Evolutionary conservation across 2,113 vertebrate species (phyloP).

Genomic region (Gasterosteus aculeatus): DNA sequence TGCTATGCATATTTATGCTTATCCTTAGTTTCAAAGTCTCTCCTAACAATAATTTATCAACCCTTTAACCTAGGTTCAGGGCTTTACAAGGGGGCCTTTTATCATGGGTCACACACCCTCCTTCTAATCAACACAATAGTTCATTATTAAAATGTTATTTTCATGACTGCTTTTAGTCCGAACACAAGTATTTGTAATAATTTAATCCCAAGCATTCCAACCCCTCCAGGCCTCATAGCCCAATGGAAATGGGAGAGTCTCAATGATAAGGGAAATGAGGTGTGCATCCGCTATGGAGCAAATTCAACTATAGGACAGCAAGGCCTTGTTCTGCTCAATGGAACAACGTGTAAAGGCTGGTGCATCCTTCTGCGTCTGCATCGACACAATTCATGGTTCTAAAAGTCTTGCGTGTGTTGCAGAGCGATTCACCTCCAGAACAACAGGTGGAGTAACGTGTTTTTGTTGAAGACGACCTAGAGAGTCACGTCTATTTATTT

Average conservation of each 20-base stretch:
- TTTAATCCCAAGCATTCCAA: constrained; percentile 11
- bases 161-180: constrained; percentile 9
- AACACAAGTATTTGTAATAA: constrained; percentile 6
- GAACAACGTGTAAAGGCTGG: constrained; percentile 29
- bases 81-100: not conserved
- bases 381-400: too few relatives aligned
- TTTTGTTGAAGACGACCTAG: too few relatives aligned
- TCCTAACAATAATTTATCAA: not conserved
- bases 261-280: constrained; percentile 21
- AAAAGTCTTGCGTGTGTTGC: too few relatives aligned
- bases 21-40: too few relatives aligned
- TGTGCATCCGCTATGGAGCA: constrained; percentile 9
- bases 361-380: too few relatives aligned
- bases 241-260: constrained; percentile 24
- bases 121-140: constrained; percentile 17
- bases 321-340: constrained; percentile 21
- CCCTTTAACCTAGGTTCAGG: constrained; percentile 8
- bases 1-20: too few relatives aligned
- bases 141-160: constrained; percentile 19
- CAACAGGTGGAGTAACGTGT: too few relatives aligned
- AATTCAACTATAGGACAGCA: constrained; percentile 35
- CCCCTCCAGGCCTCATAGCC: not conserved
- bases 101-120: not conserved
- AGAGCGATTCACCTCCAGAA: too few relatives aligned
- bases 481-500: too few relatives aligned